Conservation (phyloP, 2,113 vertebrate species). For the Pangasianodon gigas region DNA sequence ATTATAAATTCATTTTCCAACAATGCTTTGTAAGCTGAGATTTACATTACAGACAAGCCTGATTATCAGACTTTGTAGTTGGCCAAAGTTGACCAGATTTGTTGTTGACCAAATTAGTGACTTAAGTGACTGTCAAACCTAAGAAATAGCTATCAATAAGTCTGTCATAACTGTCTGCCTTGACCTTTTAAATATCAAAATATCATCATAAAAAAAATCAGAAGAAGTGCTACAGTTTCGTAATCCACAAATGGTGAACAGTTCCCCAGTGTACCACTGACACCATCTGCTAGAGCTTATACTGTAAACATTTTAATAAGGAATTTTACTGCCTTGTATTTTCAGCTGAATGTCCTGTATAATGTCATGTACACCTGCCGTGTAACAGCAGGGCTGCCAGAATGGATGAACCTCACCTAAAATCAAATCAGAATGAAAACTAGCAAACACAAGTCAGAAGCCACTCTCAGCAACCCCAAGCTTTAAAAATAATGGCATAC, state of each 20-base stretch:
- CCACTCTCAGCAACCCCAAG: background rate
- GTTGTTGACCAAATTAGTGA: background rate
- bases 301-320: conserved; percentile 1
- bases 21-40: background rate
- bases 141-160: background rate
- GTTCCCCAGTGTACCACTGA: background rate
- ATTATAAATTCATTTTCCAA: background rate
- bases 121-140: background rate
- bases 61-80: background rate
- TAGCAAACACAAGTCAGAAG: background rate
- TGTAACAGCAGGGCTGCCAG: background rate
- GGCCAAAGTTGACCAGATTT: too few relatives aligned
- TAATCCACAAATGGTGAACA: background rate
- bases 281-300: background rate
- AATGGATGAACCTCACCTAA: background rate
- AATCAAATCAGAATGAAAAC: background rate
- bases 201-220: background rate
- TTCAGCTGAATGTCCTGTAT: background rate
- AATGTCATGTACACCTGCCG: background rate
- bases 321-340: background rate
- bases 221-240: background rate
- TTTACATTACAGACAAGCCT: background rate
- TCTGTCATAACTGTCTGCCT: background rate
- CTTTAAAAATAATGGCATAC: background rate
- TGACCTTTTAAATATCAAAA: background rate